Conservation (phyloP, 37 sponge, comb jelly and placozoan genomes). For the Bolinopsis microptera region DNA sequence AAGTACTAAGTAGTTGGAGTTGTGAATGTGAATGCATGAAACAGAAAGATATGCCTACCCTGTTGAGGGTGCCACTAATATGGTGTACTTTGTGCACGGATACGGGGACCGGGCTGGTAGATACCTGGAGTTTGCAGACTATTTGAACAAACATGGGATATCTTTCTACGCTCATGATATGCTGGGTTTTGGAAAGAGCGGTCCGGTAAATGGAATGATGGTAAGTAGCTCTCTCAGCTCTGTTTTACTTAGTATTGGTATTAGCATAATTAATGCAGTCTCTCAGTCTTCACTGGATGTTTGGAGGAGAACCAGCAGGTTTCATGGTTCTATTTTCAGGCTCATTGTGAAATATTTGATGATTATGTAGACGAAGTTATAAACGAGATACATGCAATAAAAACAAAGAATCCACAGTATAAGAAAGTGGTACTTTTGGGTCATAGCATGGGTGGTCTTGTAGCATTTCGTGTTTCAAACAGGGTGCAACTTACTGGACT, state of each 20-base stretch:
- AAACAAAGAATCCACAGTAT: background rate
- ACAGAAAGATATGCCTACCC: background rate
- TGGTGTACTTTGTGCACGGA: background rate
- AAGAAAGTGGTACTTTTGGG: background rate
- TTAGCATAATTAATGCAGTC: no score
- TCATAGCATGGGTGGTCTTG: background rate
- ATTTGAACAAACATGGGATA: background rate
- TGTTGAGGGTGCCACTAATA: background rate
- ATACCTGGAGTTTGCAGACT: slow-evolving; percentile 2
- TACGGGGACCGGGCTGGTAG: background rate
- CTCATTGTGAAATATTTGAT: background rate
- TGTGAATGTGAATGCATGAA: background rate
- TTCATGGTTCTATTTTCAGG: no score
- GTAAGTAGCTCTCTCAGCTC: background rate
- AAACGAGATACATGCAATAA: background rate
- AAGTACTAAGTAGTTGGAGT: no score
- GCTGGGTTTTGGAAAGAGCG: background rate
- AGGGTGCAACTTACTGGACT: background rate
- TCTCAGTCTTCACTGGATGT: no score
- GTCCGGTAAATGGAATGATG: background rate
- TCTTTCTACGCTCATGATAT: background rate
- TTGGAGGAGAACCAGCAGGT: no score
- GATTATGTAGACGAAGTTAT: slow-evolving; percentile 2
- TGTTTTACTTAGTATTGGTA: no score
- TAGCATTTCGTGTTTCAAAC: background rate